Percentiles rank a stretch among this genome's conserved stretches.
Conservation (phyloP, 2,888 invertebrate genomes). For the Habroteleia sp. region DNA sequence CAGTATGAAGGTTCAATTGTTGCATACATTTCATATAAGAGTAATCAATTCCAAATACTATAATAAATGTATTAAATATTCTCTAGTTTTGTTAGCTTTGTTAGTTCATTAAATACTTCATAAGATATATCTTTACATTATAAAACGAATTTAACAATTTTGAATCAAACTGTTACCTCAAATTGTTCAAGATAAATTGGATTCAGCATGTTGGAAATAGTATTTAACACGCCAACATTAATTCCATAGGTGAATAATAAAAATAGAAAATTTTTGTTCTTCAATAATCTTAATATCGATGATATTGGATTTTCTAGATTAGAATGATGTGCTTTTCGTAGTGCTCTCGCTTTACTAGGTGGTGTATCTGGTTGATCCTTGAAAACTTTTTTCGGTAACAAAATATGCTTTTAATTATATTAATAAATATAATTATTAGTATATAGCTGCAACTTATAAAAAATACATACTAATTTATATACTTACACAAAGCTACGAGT, state of each 20-base stretch:
- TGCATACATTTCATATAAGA: too few species aligned
- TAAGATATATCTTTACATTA: too few species aligned
- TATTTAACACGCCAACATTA: conserved; percentile 88
- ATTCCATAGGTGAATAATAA: conserved; percentile 84
- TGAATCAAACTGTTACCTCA: conserved; percentile 74
- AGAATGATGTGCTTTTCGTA: conserved; percentile 45
- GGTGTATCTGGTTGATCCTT: conserved; percentile 61
- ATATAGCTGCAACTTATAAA: too few species aligned
- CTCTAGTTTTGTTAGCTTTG: too few species aligned
- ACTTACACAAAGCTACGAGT: conserved; percentile 59
- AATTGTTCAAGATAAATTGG: conserved; percentile 77
- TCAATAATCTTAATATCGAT: conserved; percentile 79
- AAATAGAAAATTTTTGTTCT: conserved; percentile 82
- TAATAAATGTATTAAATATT: too few species aligned
- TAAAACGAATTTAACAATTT: background rate
- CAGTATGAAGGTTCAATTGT: too few species aligned
- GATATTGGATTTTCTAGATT: conserved; percentile 45
- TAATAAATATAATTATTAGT: background rate
- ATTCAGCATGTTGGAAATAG: conserved; percentile 84
- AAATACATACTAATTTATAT: too few species aligned
- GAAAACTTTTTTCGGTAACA: conserved; percentile 53
- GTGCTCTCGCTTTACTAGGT: conserved; percentile 60
- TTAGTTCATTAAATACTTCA: too few species aligned
- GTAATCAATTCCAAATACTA: too few species aligned
- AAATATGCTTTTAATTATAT: conserved; percentile 27